Evolutionary conservation across 2,113 vertebrate species (phyloP).

Genomic region (Pterocles orientalis): DNA sequence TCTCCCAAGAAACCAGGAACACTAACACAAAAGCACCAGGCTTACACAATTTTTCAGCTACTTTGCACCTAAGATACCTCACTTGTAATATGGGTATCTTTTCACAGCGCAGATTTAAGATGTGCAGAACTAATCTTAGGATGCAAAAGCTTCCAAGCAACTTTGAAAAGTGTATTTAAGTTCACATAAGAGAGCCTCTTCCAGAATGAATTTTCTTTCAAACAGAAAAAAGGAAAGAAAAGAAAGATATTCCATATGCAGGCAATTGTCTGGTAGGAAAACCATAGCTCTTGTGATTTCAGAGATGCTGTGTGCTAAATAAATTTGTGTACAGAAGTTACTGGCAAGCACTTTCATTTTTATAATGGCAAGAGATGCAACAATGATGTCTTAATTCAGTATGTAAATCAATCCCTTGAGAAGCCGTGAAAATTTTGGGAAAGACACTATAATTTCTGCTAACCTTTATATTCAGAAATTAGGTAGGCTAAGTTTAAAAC

Average conservation of each 20-base stretch:
- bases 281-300: background rate
- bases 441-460: conserved; percentile 9
- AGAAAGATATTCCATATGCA: background rate
- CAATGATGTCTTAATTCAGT: background rate
- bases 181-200: background rate
- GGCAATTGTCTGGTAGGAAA: background rate
- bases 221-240: background rate
- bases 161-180: background rate
- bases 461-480: conserved; percentile 43
- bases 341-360: background rate
- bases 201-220: background rate
- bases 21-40: background rate
- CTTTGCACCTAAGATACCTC: background rate
- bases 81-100: background rate
- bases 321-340: background rate
- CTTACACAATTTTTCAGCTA: background rate
- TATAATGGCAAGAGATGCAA: background rate
- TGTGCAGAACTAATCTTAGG: background rate
- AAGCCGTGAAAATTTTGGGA: background rate
- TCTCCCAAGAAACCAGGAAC: background rate
- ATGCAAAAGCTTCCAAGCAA: background rate
- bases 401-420: background rate
- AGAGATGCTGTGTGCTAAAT: background rate
- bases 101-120: background rate
- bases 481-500: conserved; percentile 38